phyloP scores from a whole-genome alignment of 2,797 vertebrate species.

The Halcyon badia region DNA sequence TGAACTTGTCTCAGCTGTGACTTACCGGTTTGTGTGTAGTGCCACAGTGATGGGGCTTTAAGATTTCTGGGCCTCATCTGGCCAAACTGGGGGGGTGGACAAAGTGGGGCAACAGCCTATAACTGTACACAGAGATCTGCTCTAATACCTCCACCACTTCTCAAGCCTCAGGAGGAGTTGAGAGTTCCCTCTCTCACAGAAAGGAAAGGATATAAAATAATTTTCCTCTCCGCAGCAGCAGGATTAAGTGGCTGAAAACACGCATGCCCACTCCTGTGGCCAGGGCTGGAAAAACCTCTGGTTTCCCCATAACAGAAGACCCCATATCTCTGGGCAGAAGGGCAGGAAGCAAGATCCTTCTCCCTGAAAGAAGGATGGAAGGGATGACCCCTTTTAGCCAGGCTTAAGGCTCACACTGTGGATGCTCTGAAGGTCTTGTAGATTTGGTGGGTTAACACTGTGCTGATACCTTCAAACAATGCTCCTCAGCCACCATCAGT shows the following conservation, averaged over 20 bases:
- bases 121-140: background rate
- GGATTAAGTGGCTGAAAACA: background rate
- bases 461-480: background rate
- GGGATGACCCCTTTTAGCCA: background rate
- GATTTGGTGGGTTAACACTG: background rate
- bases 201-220: background rate
- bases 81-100: background rate
- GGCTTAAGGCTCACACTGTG: accelerated
- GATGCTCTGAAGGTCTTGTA: background rate
- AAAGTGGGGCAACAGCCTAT: background rate
- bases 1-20: background rate
- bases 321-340: background rate
- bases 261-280: accelerated
- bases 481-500: background rate
- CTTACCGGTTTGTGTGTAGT: background rate
- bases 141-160: accelerated
- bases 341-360: background rate
- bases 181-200: background rate
- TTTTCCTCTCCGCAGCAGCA: accelerated
- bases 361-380: background rate
- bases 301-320: background rate
- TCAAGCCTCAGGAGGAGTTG: background rate
- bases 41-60: background rate
- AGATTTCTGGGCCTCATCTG: background rate
- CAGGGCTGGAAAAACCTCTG: background rate